phyloP scores from a whole-genome alignment of 2,888 invertebrate genomes.

The Bombylius major region DNA sequence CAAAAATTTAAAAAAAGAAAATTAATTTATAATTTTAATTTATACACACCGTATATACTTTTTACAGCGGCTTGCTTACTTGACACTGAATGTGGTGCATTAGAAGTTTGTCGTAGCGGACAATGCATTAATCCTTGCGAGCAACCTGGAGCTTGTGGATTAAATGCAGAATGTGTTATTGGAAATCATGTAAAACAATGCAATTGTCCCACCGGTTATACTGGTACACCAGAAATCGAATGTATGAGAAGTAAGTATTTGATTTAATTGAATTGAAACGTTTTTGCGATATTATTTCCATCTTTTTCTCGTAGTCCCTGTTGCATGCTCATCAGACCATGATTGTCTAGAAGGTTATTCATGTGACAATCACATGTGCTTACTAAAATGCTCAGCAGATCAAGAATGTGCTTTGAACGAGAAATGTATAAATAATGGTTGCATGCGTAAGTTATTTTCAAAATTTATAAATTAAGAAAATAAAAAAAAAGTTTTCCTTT shows the following conservation, averaged over 20 bases:
- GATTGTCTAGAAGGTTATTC: conserved; percentile 61
- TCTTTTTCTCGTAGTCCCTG: conserved; percentile 47
- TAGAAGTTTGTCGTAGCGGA: conserved; percentile 69
- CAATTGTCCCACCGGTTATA: conserved; percentile 72
- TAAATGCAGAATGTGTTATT: conserved; percentile 66
- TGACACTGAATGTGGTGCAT: conserved; percentile 64
- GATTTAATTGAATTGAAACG: neutral
- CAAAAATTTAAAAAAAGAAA: conserved; percentile 20
- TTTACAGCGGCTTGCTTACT: conserved; percentile 58
- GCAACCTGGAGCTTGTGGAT: conserved; percentile 63
- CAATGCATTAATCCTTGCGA: conserved; percentile 73
- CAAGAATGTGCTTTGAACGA: conserved; percentile 81
- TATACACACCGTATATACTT: neutral
- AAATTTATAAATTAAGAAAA: neutral
- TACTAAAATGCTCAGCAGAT: conserved; percentile 61
- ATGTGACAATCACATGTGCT: conserved; percentile 72
- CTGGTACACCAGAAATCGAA: conserved; percentile 70
- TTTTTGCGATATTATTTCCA: no score
- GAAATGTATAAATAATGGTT: conserved; percentile 69
- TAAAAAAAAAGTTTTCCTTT: neutral
- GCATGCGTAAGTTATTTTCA: conserved; percentile 50
- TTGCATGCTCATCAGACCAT: conserved; percentile 53
- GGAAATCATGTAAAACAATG: conserved; percentile 65
- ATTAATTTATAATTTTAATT: no score
- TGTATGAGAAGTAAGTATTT: conserved; percentile 63